A percentile compares a stretch with the other conserved stretches of the same genome.
These are phyloP conservation scores for Eumerus sabulonum DNA, from an alignment of 2,888 invertebrate genomes.

Conservation along the genomic window DNA sequence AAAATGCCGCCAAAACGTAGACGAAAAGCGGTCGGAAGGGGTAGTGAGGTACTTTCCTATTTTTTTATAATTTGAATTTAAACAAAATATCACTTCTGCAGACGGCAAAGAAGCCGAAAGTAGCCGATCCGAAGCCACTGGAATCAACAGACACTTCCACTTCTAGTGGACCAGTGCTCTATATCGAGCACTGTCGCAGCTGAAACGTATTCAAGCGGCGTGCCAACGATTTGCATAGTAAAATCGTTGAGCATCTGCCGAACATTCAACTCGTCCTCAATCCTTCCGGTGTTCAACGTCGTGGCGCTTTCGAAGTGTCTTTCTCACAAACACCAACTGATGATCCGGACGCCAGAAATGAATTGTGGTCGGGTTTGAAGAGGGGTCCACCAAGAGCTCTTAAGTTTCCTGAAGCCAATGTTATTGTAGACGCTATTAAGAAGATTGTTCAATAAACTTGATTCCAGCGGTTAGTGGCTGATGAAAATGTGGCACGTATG, in stretches of 20 bases:
- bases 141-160: not conserved
- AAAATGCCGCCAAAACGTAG: slow-evolving; percentile 71
- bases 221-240: slow-evolving; percentile 73
- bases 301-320: slow-evolving; percentile 76
- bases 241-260: slow-evolving; percentile 70
- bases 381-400: slow-evolving; percentile 75
- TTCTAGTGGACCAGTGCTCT: slow-evolving; percentile 72
- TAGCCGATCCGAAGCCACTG: slow-evolving; percentile 11
- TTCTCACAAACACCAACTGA: slow-evolving; percentile 69
- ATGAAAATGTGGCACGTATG: slow-evolving; percentile 65
- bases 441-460: slow-evolving; percentile 10
- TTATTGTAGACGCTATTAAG: slow-evolving; percentile 70
- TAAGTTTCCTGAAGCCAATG: slow-evolving; percentile 74
- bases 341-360: slow-evolving; percentile 63
- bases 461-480: not conserved
- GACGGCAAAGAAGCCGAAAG: slow-evolving; percentile 44
- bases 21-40: slow-evolving; percentile 50
- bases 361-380: slow-evolving; percentile 76
- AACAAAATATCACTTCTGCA: not conserved
- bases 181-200: slow-evolving; percentile 77
- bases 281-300: slow-evolving; percentile 73
- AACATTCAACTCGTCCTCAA: slow-evolving; percentile 72
- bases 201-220: slow-evolving; percentile 77
- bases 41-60: slow-evolving; percentile 42
- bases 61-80: slow-evolving; percentile 6